Evolutionary conservation across 2,797 vertebrate species (phyloP).

Genomic region (Denticeps clupeoides): DNA sequence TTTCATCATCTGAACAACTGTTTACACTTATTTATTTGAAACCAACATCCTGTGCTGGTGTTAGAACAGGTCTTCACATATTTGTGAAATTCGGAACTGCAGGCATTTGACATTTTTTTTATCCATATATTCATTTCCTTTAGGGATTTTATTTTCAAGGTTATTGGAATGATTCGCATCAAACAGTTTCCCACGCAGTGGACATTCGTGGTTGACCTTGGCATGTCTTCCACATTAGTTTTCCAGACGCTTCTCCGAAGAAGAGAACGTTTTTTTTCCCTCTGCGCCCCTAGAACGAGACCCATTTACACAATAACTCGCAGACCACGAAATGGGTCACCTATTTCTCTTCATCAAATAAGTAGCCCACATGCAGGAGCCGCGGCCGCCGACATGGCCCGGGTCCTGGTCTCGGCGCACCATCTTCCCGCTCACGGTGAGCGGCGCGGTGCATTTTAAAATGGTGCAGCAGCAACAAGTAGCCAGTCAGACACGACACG

Average conservation of each 20-base stretch:
- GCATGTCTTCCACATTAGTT: not conserved
- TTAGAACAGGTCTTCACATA: too few species aligned
- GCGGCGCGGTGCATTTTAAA: not conserved
- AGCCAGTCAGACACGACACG: slow-evolving; percentile 22
- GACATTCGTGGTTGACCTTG: not conserved
- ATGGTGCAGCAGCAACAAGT: slow-evolving; percentile 31
- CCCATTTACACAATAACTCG: not conserved
- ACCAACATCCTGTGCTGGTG: too few species aligned
- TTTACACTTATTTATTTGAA: too few species aligned
- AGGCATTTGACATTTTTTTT: too few species aligned
- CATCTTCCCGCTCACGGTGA: not conserved
- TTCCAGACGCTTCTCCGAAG: not conserved
- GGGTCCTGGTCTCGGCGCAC: too few species aligned
- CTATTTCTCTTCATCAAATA: not conserved
- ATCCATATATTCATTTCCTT: too few species aligned
- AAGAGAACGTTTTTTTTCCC: not conserved
- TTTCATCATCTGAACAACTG: too few species aligned
- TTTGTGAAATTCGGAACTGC: too few species aligned
- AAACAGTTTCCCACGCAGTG: not conserved
- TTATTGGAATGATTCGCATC: too few species aligned
- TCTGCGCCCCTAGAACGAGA: not conserved
- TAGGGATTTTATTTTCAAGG: too few species aligned
- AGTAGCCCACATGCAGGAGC: not conserved
- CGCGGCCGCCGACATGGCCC: not conserved
- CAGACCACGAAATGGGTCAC: not conserved